These are phyloP conservation scores for Hypena proboscidalis DNA, from an alignment of 2,888 invertebrate genomes.

Conservation along the genomic window DNA sequence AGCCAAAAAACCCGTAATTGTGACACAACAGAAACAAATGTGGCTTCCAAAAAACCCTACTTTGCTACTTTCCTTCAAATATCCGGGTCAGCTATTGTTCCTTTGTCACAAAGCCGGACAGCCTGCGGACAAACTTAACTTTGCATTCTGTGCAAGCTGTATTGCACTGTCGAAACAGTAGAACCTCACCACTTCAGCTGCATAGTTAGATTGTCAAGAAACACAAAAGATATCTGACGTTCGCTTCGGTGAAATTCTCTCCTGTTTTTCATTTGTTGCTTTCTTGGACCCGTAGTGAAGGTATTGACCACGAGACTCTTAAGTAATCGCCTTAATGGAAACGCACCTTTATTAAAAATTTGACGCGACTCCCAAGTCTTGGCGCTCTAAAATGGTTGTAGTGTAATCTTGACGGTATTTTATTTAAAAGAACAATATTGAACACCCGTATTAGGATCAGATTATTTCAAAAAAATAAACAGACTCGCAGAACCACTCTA, in stretches of 20 bases:
- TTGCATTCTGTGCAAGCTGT: constrained; percentile 51
- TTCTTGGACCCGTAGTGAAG: constrained; percentile 43
- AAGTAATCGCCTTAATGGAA: constrained; percentile 60
- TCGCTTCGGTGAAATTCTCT: constrained; percentile 53
- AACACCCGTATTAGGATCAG: too few relatives aligned
- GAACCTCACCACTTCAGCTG: constrained; percentile 34
- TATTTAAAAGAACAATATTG: too few relatives aligned
- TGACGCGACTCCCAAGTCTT: too few relatives aligned
- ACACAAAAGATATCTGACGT: constrained; percentile 66
- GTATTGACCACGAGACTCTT: constrained; percentile 50
- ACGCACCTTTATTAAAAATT: constrained; percentile 32
- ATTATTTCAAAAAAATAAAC: too few relatives aligned
- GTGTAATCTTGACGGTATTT: too few relatives aligned
- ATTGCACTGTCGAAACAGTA: constrained; percentile 37
- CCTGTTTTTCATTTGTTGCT: constrained; percentile 61
- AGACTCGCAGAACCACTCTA: too few relatives aligned
- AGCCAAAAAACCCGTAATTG: constrained; percentile 14
- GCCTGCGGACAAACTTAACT: constrained; percentile 58
- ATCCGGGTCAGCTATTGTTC: constrained; percentile 77
- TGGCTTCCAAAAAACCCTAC: constrained; percentile 60
- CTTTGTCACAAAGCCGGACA: constrained; percentile 72
- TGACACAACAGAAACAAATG: constrained; percentile 32
- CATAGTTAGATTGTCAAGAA: constrained; percentile 42
- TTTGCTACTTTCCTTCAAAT: constrained; percentile 69
- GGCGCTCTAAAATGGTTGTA: too few relatives aligned